A percentile compares a stretch with the other conserved stretches of the same genome.
These are phyloP conservation scores for Nannospalax galili DNA, from an alignment of 2,113 vertebrate genomes.

Conservation along the genomic window DNA sequence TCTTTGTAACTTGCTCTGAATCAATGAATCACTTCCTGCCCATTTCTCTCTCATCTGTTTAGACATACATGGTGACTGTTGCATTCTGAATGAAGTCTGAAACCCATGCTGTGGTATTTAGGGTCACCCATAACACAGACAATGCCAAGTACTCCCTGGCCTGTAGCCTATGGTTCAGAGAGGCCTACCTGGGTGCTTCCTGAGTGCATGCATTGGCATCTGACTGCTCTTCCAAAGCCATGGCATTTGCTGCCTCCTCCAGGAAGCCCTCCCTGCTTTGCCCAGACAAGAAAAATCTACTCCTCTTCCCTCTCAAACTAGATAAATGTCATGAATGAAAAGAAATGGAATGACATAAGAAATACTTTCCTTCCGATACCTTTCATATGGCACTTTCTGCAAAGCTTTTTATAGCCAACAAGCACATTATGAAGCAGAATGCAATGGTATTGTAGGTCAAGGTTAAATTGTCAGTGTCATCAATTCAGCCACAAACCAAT, in stretches of 20 bases:
- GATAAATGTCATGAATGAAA: neutral
- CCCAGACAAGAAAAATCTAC: neutral
- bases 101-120: neutral
- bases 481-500: neutral
- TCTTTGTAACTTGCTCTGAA: neutral
- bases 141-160: neutral
- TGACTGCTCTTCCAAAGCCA: neutral
- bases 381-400: neutral
- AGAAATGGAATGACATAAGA: neutral
- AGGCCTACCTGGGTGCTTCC: neutral
- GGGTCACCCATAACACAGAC: neutral
- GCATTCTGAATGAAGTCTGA: neutral
- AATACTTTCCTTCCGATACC: neutral
- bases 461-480: neutral
- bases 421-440: neutral
- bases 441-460: neutral
- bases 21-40: rapidly evolving
- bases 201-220: rapidly evolving
- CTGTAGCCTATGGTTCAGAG: neutral
- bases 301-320: neutral
- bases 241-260: neutral
- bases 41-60: neutral
- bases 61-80: neutral
- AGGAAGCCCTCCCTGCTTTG: neutral
- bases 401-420: neutral